phyloP scores from a whole-genome alignment of 53 echinoderm and acorn worm species.

The Zoroaster sp. region DNA sequence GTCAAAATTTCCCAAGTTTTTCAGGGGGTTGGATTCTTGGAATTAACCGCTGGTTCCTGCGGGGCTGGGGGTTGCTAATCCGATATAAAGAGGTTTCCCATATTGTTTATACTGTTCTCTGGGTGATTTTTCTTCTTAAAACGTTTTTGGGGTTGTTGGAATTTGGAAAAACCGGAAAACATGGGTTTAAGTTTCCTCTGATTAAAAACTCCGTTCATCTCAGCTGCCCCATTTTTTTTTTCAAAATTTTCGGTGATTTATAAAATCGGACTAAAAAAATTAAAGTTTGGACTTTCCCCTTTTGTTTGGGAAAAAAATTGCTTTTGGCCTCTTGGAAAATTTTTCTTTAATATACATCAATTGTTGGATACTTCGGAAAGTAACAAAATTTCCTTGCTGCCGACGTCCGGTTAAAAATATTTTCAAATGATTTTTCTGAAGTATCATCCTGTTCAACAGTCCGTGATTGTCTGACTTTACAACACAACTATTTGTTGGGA shows the following conservation, averaged over 20 bases:
- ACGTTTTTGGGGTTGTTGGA: not conserved
- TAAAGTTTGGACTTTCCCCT: not conserved
- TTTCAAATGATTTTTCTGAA: not conserved
- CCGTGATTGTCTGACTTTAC: not conserved
- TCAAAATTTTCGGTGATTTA: not conserved
- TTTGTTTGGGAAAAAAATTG: not conserved
- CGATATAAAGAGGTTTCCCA: not conserved
- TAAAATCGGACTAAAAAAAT: not conserved
- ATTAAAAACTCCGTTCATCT: too few species aligned
- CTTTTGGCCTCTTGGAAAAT: not conserved
- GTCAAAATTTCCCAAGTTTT: not conserved
- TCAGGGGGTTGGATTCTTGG: constrained; percentile 1
- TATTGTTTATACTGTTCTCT: not conserved
- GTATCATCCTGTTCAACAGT: not conserved
- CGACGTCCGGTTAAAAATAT: not conserved
- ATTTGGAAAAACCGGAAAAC: not conserved
- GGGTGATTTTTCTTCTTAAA: not conserved
- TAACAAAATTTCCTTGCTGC: too few species aligned
- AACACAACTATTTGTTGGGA: not conserved
- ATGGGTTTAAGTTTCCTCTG: too few species aligned
- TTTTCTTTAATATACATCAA: not conserved
- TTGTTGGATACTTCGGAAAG: too few species aligned
- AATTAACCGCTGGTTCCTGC: constrained; percentile 20
- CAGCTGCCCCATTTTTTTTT: not conserved
- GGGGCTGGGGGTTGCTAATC: too few species aligned